Percentiles rank a stretch among this genome's conserved stretches.
Conservation (phyloP, 2,888 invertebrate species). For the Yponomeuta malinellus region DNA sequence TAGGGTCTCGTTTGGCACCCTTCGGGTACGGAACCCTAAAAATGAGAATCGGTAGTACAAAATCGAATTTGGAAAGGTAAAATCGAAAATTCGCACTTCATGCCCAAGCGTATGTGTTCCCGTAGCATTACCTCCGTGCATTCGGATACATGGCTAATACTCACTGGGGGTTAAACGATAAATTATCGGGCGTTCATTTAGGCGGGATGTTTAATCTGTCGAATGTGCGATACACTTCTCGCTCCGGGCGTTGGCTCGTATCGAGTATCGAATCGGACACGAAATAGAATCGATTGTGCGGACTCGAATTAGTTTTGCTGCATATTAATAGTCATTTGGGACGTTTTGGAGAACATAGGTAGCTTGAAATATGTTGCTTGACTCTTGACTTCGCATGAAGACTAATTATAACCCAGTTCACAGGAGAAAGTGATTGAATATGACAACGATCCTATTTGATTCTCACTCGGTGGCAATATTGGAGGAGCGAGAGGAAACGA, state of each 20-base stretch:
- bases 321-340: neutral
- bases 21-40: too few species aligned
- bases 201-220: conserved; percentile 74
- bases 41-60: too few species aligned
- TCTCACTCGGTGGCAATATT: too few species aligned
- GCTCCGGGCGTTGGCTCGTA: conserved; percentile 33
- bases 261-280: conserved; percentile 14
- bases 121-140: conserved; percentile 8
- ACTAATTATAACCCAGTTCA: too few species aligned
- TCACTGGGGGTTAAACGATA: conserved; percentile 68
- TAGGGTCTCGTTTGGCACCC: too few species aligned
- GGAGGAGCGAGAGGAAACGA: too few species aligned
- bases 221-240: conserved; percentile 40
- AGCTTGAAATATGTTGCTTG: neutral
- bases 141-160: conserved; percentile 73
- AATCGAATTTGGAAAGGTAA: too few species aligned
- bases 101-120: neutral
- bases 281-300: conserved; percentile 16
- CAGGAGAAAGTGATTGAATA: too few species aligned
- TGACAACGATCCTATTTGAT: too few species aligned
- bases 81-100: neutral
- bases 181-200: conserved; percentile 74
- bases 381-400: neutral
- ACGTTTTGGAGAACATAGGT: neutral
- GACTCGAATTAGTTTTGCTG: conserved; percentile 8